These are phyloP conservation scores for Pygmarrhopalites habei DNA, from an alignment of 1,140 invertebrate genomes.

Conservation along the genomic window DNA sequence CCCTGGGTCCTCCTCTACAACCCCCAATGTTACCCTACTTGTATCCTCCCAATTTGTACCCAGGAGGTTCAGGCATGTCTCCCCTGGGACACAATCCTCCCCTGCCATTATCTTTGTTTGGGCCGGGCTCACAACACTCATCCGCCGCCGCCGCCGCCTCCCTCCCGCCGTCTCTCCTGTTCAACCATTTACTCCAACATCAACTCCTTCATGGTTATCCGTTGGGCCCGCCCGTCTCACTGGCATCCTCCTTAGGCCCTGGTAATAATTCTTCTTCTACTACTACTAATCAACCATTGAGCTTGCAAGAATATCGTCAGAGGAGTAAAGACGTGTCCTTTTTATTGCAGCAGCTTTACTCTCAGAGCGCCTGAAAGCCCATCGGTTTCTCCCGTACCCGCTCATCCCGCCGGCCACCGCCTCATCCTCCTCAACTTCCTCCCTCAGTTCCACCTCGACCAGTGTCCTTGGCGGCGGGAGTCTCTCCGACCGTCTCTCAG, in stretches of 20 bases:
- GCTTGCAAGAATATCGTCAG: conserved; percentile 11
- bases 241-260: conserved; percentile 41
- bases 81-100: conserved; percentile 49
- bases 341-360: conserved; percentile 43
- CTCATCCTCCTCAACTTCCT: conserved; percentile 41
- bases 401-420: conserved; percentile 48
- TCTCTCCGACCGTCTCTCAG: conserved; percentile 70
- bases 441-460: conserved; percentile 38
- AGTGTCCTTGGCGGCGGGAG: conserved; percentile 46
- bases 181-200: conserved; percentile 39
- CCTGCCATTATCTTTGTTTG: conserved; percentile 42
- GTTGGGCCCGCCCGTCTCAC: conserved; percentile 40
- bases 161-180: conserved; percentile 37
- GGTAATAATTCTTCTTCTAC: conserved; percentile 35
- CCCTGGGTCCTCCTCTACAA: conserved; percentile 76
- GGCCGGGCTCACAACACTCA: conserved; percentile 26
- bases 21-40: conserved; percentile 80
- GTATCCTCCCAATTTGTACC: conserved; percentile 74
- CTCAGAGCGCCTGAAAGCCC: conserved; percentile 51
- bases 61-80: conserved; percentile 48
- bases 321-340: conserved; percentile 19
- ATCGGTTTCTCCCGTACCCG: conserved; percentile 77
- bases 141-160: conserved; percentile 39
- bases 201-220: conserved; percentile 39
- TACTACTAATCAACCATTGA: conserved; percentile 17